Evolutionary conservation across 2,113 vertebrate genomes (phyloP), one percentile per base, ranked within the genome.

Genomic region (Tragelaphus buxtoni): DNA sequence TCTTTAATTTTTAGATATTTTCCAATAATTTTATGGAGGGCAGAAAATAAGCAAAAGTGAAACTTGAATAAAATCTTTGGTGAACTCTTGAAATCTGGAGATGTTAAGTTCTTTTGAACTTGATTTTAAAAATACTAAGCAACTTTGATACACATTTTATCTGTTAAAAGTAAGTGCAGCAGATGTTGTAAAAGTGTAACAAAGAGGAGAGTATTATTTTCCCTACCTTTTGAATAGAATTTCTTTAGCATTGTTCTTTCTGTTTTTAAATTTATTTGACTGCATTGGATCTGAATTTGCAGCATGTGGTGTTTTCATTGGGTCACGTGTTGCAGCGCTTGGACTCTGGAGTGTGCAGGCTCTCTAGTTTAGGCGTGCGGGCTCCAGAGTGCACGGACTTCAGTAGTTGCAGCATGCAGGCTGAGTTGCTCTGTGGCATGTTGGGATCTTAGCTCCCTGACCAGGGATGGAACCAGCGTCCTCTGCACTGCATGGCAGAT

Each of bases 1-100:
- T 79, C 6, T 83, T 77, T 95, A 61, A 83, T 56, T 95, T 92
- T 88, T 92, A 81, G 95, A 32, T 96, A 80, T 92, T 82, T 97
- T 32, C 91, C 22, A 93, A 7, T 83, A 56, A 81, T 91, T 95
- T 94, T 90, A 65, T 84, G 58, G 39, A 74, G 53, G 30, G 9
- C 13, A 84, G 76, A 84, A 95, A 95, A 83, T 84, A 90, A 82
- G 47, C 72, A 89, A 94, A 79, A 79, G 8, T 53, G 63, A 84
- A 84, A 90, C 8, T 90, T 58, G 2, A 88, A 79, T 95, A 93
- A 91, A 97, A 84, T 97, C 53, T 95, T 95, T 18, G 35, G 47
- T 83, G 76, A 97, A 82, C 39, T 95, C 24, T 92, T 61, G 45
- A 94, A 80, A 76, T 3, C 42, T 92, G 20, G 42, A 85, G 22